These are phyloP conservation scores for Brachycybe producta DNA, from an alignment of 2,888 invertebrate species.

Conservation along the genomic window DNA sequence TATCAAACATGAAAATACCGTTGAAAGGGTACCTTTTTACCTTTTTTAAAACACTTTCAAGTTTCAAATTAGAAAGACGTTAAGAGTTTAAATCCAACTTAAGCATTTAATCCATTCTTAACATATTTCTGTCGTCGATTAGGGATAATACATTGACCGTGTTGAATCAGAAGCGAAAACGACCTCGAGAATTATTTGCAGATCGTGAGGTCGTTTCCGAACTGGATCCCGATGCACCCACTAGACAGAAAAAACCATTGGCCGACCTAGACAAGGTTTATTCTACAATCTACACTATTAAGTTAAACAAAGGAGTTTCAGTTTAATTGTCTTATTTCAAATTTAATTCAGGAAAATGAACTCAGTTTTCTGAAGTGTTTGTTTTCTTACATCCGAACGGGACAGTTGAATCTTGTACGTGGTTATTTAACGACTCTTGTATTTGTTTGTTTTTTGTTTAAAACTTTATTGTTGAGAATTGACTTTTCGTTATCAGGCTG, in stretches of 20 bases:
- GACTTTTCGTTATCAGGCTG: slow-evolving; percentile 43
- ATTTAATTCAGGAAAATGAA: slow-evolving; percentile 30
- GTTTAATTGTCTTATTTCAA: not conserved
- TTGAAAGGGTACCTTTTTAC: not conserved
- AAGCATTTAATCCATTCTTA: not conserved
- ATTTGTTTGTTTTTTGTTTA: slow-evolving; percentile 39
- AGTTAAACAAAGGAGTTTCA: not conserved
- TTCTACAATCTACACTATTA: not conserved
- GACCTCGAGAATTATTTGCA: slow-evolving; percentile 41
- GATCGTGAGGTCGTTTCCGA: slow-evolving; percentile 46
- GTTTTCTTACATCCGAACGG: slow-evolving; percentile 28
- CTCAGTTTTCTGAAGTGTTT: slow-evolving; percentile 30
- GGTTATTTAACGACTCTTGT: slow-evolving; percentile 1
- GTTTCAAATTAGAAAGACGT: not conserved
- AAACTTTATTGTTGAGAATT: slow-evolving; percentile 37
- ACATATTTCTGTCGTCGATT: not conserved
- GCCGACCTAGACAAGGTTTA: slow-evolving; percentile 63
- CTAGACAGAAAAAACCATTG: slow-evolving; percentile 58
- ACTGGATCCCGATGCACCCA: slow-evolving; percentile 81
- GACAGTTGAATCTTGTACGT: slow-evolving; percentile 3
- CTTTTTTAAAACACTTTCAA: not conserved
- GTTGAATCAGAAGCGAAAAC: slow-evolving; percentile 36
- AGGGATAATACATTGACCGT: slow-evolving; percentile 67
- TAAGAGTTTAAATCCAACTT: not conserved
- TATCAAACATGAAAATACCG: too few relatives aligned